A percentile compares a stretch with the other conserved stretches of the same genome.
Conservation (phyloP, 1,140 invertebrate species). For the Ditylenchus dipsaci region DNA sequence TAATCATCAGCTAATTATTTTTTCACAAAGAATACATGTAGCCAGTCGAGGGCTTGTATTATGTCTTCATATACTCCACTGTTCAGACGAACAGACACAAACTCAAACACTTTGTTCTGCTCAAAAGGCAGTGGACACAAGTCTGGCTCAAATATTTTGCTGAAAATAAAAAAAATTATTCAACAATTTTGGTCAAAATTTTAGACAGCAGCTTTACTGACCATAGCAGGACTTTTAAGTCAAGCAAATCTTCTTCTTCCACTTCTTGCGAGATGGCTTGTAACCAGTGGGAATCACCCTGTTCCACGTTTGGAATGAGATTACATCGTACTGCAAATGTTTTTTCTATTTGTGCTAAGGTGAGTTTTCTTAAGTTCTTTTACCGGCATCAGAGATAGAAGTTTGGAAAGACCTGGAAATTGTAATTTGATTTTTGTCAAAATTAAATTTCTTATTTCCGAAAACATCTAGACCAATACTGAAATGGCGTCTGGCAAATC, state of each 20-base stretch:
- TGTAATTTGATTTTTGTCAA: not conserved
- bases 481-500: no score
- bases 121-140: conserved; percentile 89
- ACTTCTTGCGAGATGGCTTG: conserved; percentile 92
- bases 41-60: conserved; percentile 86
- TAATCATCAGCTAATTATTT: not conserved
- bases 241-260: conserved; percentile 80
- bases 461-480: no score
- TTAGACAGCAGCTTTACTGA: conserved; percentile 50
- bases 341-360: no score
- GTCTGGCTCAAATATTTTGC: conserved; percentile 91
- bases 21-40: conserved; percentile 68
- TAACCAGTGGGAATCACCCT: conserved; percentile 96
- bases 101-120: conserved; percentile 86
- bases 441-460: no score
- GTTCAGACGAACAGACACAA: conserved; percentile 79
- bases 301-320: conserved; percentile 89
- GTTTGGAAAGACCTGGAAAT: conserved; percentile 59
- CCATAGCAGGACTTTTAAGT: conserved; percentile 83
- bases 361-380: no score
- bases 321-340: conserved; percentile 74
- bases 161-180: conserved; percentile 60
- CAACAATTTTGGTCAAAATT: conserved; percentile 1
- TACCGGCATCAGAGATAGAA: conserved; percentile 84
- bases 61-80: conserved; percentile 79